These are phyloP conservation scores for Andrena camellia DNA, from an alignment of 2,888 invertebrate genomes.

Conservation along the genomic window DNA sequence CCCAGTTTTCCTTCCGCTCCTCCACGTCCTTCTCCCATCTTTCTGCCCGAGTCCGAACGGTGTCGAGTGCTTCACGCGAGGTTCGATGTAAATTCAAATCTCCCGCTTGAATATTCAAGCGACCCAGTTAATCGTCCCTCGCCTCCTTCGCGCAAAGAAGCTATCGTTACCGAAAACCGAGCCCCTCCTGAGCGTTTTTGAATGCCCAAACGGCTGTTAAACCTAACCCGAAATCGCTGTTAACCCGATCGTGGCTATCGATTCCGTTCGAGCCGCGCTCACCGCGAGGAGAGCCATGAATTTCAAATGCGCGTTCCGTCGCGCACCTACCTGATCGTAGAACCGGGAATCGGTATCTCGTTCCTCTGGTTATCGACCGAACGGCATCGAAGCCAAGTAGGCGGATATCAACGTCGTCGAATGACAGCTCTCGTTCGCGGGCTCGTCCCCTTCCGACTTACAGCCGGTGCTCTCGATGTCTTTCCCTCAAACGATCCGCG, in stretches of 20 bases:
- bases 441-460: background rate
- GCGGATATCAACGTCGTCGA: constrained; percentile 39
- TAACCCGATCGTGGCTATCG: constrained; percentile 63
- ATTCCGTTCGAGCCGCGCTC: constrained; percentile 47
- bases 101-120: constrained; percentile 48
- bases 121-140: constrained; percentile 34
- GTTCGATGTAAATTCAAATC: constrained; percentile 37
- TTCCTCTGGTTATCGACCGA: constrained; percentile 63
- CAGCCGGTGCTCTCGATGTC: background rate
- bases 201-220: constrained; percentile 18
- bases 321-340: constrained; percentile 32
- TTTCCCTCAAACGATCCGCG: background rate
- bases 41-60: background rate
- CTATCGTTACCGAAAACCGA: constrained; percentile 25
- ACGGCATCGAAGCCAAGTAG: constrained; percentile 29
- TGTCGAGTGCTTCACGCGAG: background rate
- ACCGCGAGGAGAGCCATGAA: constrained; percentile 61
- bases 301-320: constrained; percentile 56
- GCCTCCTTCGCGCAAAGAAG: background rate
- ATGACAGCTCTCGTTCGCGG: constrained; percentile 38
- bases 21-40: background rate
- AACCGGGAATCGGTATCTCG: constrained; percentile 57
- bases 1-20: background rate
- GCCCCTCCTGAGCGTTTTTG: constrained; percentile 16
- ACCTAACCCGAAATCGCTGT: constrained; percentile 55